These are phyloP conservation scores for Aeoliscus strigatus DNA, from an alignment of 2,797 vertebrate genomes.

Conservation along the genomic window DNA sequence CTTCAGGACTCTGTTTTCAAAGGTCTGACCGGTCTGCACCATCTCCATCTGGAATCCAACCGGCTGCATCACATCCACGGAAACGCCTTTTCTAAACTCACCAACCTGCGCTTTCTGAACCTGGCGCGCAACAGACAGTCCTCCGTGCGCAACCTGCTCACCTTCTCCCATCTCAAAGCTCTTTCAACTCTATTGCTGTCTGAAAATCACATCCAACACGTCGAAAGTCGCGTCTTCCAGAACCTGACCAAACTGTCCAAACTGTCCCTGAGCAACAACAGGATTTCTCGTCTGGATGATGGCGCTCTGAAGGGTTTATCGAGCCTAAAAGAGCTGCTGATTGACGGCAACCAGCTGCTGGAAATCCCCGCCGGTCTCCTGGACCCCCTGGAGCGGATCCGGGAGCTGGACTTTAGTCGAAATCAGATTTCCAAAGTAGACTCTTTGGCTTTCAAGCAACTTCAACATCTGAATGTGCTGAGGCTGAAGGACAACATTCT, in stretches of 20 bases:
- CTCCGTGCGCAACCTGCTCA: conserved; percentile 74
- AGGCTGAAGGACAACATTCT: conserved; percentile 86
- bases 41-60: conserved; percentile 90
- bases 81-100: conserved; percentile 80
- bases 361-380: conserved; percentile 80
- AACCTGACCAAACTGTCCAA: conserved; percentile 80
- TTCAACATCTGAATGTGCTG: conserved; percentile 78
- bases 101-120: conserved; percentile 87
- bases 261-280: conserved; percentile 85
- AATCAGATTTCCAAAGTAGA: conserved; percentile 79
- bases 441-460: conserved; percentile 72
- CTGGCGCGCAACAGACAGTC: conserved; percentile 87
- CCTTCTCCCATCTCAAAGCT: conserved; percentile 80
- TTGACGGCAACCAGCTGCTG: conserved; percentile 84
- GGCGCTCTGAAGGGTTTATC: conserved; percentile 80
- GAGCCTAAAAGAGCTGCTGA: conserved; percentile 79
- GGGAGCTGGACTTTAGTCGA: conserved; percentile 85
- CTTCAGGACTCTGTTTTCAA: conserved; percentile 85
- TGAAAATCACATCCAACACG: conserved; percentile 81
- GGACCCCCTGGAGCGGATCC: conserved; percentile 80
- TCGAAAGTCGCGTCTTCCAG: conserved; percentile 82
- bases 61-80: conserved; percentile 84
- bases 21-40: conserved; percentile 79
- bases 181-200: conserved; percentile 85
- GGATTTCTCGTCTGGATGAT: conserved; percentile 75